Evolutionary conservation across 2,888 invertebrate genomes (phyloP), one percentile per base, ranked within the genome.

Genomic region (Microctonus aethiopoides): DNA sequence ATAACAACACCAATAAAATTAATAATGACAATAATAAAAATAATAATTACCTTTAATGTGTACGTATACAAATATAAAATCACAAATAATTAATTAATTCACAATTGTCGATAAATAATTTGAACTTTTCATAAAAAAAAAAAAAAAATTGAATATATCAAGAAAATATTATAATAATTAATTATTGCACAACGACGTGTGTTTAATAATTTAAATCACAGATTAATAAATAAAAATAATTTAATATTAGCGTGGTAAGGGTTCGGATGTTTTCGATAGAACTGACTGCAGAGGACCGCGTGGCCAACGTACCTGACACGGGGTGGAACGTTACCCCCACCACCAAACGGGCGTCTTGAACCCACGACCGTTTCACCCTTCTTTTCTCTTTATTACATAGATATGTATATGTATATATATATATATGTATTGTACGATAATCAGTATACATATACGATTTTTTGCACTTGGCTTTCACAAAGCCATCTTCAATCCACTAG

Each of bases 291-390:
- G 73, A 66, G 75, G 77, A 78, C 81, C 82, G 83, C 82, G 81
- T 82, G 82, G 80, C 61, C 67, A 68, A 74, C 78, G 78, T 76
- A 81, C 82, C 82, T 82, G 82, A 81, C 78, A 81, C 81, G 76
- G 76, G 79, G 78, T 82, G 80, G 81, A 77, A 83, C 80, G 77
- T 74, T 74, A 76, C 78, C 78, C 79, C 81, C 78, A 75, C 80
- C 72, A 68, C 22, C 41, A 32, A 29, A 10, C 32, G 16, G 46
- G 52, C 24, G 32, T 46, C 66, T 66, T 57, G 39, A 66, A 66
- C 41, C 66, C 66, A 46, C 46, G 46, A 57, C 16, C 57, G 32
- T 24, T 59, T 57, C 46, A 41, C 57, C 57, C 46, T 39, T 24
- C 39, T 64, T 41, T 22, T 52, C 39, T 61, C 24, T 41, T 41